Percentiles rank a stretch among this genome's conserved stretches.
phyloP scores from a whole-genome alignment of 2,113 vertebrate genomes.

The Numida meleagris region DNA sequence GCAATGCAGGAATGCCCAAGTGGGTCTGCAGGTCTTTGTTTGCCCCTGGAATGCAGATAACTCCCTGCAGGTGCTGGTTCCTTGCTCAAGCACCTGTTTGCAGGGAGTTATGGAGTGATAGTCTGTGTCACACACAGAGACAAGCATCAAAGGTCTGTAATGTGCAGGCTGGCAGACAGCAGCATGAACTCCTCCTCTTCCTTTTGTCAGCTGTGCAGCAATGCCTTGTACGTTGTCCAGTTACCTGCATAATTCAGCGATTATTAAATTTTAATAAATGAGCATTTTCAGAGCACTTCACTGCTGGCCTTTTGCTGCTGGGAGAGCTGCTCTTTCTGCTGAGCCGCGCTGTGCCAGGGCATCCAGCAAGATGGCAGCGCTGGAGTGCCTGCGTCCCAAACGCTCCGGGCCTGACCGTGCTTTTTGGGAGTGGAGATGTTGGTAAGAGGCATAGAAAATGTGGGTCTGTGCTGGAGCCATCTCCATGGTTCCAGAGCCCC shows the following conservation, averaged over 20 bases:
- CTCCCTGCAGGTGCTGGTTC: fast-evolving
- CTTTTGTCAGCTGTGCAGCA: background rate
- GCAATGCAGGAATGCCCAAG: background rate
- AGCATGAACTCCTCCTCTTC: background rate
- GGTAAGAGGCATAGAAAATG: background rate
- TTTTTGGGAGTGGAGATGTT: background rate
- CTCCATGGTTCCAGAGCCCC: background rate
- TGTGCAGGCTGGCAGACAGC: background rate
- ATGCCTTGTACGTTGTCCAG: background rate
- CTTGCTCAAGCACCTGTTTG: background rate
- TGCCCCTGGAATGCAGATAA: background rate
- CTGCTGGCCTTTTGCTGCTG: background rate
- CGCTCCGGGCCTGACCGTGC: background rate
- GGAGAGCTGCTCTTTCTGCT: fast-evolving
- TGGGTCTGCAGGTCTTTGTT: fast-evolving
- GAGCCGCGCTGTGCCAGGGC: background rate
- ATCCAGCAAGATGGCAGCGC: background rate
- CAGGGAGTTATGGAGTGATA: background rate
- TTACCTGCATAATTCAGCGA: background rate
- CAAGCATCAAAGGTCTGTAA: background rate
- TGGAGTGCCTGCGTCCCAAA: background rate
- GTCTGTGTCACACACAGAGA: background rate
- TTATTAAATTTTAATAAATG: background rate
- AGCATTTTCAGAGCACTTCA: background rate
- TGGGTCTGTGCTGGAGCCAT: background rate